Percentiles rank a stretch among this genome's conserved stretches.
phyloP scores from a whole-genome alignment of 2,888 invertebrate species.

The Oligia strigilis region DNA sequence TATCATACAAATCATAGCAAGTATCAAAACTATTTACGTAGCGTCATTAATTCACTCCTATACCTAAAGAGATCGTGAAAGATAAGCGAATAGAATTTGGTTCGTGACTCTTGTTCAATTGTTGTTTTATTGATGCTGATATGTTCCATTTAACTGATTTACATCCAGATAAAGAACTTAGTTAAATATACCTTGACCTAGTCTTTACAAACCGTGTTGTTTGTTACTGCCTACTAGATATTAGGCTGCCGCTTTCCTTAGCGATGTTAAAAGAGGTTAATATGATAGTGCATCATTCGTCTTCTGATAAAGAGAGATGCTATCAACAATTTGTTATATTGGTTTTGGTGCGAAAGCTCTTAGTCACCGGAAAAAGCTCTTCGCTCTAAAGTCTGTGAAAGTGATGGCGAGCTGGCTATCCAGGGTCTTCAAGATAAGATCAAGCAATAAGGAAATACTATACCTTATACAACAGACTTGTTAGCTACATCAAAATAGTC shows the following conservation, averaged over 20 bases:
- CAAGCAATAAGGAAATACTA: neutral
- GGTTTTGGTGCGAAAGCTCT: neutral
- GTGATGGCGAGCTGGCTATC: neutral
- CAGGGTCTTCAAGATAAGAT: neutral
- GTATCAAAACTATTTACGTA: constrained; percentile 49
- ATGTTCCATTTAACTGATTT: constrained; percentile 50
- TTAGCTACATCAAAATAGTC: neutral
- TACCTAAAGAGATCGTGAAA: constrained; percentile 46
- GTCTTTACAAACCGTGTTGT: neutral
- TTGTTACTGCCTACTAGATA: neutral
- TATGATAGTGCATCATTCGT: neutral
- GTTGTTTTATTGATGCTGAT: constrained; percentile 56
- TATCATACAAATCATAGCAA: neutral
- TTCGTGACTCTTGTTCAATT: constrained; percentile 59
- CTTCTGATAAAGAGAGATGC: neutral
- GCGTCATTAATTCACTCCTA: constrained; percentile 33
- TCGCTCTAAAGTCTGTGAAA: neutral
- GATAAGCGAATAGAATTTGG: constrained; percentile 56
- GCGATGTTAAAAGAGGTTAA: neutral
- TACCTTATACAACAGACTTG: neutral
- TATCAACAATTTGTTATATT: neutral
- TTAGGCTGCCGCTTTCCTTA: neutral
- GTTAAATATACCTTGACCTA: constrained; percentile 38
- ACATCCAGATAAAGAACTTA: constrained; percentile 37
- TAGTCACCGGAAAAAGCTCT: neutral